Evolutionary conservation across 2,113 vertebrate genomes (phyloP).

Genomic region (Syrmaticus mikado): DNA sequence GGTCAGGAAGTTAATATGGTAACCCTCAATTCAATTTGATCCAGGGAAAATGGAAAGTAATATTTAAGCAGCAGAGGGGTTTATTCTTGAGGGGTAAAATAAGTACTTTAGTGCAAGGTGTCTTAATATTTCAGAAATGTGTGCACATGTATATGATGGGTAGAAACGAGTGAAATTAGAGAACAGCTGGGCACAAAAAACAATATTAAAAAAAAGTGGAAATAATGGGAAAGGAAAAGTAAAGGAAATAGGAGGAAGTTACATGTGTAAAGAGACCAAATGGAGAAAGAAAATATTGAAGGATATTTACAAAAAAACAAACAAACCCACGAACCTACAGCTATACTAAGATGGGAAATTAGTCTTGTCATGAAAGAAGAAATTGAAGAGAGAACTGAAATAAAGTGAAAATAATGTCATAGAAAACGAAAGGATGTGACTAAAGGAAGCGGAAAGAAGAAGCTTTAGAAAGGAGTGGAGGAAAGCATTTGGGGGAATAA

Average conservation of each 20-base stretch:
- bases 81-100: background rate
- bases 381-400: background rate
- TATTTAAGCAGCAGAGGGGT: background rate
- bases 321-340: background rate
- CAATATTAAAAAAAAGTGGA: no score
- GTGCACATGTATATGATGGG: rapidly evolving
- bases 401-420: background rate
- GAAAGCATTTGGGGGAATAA: background rate
- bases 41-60: background rate
- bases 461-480: rapidly evolving
- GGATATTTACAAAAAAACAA: background rate
- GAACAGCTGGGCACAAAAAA: background rate
- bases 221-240: background rate
- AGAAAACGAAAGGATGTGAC: background rate
- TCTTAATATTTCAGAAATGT: background rate
- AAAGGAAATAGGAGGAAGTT: background rate
- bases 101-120: background rate
- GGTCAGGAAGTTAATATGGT: background rate
- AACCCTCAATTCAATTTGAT: background rate
- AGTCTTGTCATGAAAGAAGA: background rate
- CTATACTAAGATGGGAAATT: background rate
- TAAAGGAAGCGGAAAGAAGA: background rate
- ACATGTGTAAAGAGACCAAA: background rate
- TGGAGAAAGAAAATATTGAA: background rate
- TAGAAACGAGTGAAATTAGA: background rate